Evolutionary conservation across 2,888 invertebrate species (phyloP).

Genomic region (Polydrusus pterygomalis): DNA sequence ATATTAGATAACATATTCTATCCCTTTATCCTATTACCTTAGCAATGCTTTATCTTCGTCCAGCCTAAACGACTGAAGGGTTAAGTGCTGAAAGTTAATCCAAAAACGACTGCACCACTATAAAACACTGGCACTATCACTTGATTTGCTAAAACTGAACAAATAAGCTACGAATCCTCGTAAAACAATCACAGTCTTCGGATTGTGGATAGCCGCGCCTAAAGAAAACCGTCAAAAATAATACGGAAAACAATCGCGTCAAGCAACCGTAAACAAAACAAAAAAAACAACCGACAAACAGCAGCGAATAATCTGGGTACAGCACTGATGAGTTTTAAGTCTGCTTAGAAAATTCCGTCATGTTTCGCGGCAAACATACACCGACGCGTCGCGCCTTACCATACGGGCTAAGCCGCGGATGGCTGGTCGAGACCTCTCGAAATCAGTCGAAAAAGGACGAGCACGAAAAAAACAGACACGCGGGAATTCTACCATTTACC

Average conservation of each 20-base stretch:
- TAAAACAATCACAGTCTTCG: slow-evolving; percentile 3
- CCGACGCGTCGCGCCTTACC: slow-evolving; percentile 53
- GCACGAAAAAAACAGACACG: slow-evolving; percentile 50
- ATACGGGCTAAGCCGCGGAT: slow-evolving; percentile 52
- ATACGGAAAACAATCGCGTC: slow-evolving; percentile 24
- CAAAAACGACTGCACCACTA: slow-evolving; percentile 20
- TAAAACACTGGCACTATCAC: slow-evolving; percentile 25
- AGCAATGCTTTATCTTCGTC: neutral
- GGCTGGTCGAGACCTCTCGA: slow-evolving; percentile 52
- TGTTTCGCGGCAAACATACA: slow-evolving; percentile 49
- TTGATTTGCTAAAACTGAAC: neutral
- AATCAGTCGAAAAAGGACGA: slow-evolving; percentile 54
- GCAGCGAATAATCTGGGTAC: slow-evolving; percentile 39
- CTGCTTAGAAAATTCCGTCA: slow-evolving; percentile 49
- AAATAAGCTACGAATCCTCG: neutral
- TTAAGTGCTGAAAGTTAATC: slow-evolving; percentile 26
- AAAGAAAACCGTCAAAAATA: slow-evolving; percentile 23
- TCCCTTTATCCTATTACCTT: slow-evolving; percentile 3
- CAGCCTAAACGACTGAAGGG: neutral
- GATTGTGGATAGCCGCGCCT: slow-evolving; percentile 7
- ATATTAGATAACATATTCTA: no score
- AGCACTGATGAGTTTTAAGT: slow-evolving; percentile 47
- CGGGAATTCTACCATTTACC: slow-evolving; percentile 52
- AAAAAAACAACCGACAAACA: slow-evolving; percentile 38
- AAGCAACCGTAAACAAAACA: slow-evolving; percentile 43